Conservation (phyloP, 2,113 vertebrate species). For the Gnathonemus echidnorhynchus region DNA sequence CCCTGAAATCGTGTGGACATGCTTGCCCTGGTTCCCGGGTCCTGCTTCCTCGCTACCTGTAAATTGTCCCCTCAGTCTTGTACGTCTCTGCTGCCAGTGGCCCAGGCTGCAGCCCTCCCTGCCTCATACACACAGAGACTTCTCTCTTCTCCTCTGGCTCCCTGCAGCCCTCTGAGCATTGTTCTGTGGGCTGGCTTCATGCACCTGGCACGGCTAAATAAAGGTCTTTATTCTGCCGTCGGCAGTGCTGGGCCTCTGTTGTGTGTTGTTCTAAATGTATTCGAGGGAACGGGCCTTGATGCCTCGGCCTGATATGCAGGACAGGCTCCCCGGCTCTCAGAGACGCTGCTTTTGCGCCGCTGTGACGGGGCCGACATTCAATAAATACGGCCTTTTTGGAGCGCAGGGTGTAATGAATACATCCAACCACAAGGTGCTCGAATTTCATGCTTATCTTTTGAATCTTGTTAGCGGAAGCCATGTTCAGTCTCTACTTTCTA, state of each 20-base stretch:
- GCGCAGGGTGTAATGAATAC: neutral
- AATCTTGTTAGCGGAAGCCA: neutral
- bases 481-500: neutral
- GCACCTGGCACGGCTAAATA: constrained; percentile 27
- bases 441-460: neutral
- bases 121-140: neutral
- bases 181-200: constrained; percentile 12
- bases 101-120: neutral
- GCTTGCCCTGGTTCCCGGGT: neutral
- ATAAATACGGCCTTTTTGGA: neutral
- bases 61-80: neutral
- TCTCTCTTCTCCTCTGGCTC: constrained; percentile 13
- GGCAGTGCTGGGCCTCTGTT: constrained; percentile 8
- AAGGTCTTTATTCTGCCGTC: constrained; percentile 18
- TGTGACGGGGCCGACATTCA: neutral
- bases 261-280: constrained; percentile 12
- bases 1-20: neutral
- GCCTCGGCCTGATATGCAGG: neutral
- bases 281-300: neutral
- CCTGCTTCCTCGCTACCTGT: neutral
- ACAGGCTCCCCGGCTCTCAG: neutral
- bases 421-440: neutral
- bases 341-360: neutral
- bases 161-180: constrained; percentile 14
- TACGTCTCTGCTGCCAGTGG: neutral